Conservation (phyloP, 1,140 invertebrate genomes). For the Heliconius eleuchia region DNA sequence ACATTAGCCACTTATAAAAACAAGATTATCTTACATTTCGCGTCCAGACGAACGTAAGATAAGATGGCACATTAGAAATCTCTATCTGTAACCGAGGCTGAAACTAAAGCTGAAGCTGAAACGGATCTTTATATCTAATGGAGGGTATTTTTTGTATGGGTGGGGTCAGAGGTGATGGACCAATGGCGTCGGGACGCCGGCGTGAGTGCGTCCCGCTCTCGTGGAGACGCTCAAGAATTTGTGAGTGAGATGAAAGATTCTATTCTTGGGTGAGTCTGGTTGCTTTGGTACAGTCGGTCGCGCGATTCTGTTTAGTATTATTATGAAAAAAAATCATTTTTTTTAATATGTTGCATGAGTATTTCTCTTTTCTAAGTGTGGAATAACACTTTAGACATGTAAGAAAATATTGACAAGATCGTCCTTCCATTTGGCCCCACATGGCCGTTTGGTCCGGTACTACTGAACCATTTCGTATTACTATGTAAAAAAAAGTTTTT, state of each 20-base stretch:
- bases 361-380: too few species aligned
- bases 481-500: too few species aligned
- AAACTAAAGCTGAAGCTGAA: slow-evolving; percentile 64
- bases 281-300: slow-evolving; percentile 41
- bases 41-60: slow-evolving; percentile 32
- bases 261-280: slow-evolving; percentile 63
- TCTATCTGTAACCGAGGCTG: slow-evolving; percentile 52
- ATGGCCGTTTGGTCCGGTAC: too few species aligned
- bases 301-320: slow-evolving; percentile 3
- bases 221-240: slow-evolving; percentile 52
- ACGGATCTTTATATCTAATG: slow-evolving; percentile 72
- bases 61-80: slow-evolving; percentile 55
- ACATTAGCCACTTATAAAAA: slow-evolving; percentile 2
- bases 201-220: slow-evolving; percentile 48
- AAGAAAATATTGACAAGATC: too few species aligned
- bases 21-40: not conserved
- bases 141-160: slow-evolving; percentile 76
- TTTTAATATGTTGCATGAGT: too few species aligned
- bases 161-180: slow-evolving; percentile 73
- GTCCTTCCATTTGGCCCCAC: too few species aligned
- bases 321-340: too few species aligned
- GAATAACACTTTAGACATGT: too few species aligned
- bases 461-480: too few species aligned
- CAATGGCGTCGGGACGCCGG: slow-evolving; percentile 56
- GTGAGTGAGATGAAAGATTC: slow-evolving; percentile 63